Evolutionary conservation across 2,797 vertebrate genomes (phyloP), one percentile per base, ranked within the genome.

Genomic region (Telmatherina bonti): DNA sequence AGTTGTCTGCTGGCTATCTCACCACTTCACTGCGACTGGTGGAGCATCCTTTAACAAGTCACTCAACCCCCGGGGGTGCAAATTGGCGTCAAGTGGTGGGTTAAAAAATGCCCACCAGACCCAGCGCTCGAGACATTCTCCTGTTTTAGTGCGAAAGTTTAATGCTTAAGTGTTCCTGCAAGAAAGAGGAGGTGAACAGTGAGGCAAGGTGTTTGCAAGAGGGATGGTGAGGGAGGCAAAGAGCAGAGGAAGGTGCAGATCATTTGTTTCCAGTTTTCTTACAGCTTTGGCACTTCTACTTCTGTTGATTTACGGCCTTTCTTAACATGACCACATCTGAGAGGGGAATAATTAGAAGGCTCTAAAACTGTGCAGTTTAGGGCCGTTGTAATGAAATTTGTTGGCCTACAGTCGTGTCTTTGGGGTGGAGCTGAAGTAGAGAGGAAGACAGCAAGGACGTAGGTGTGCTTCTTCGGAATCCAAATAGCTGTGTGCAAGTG

Each of bases 241-340:
- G 70, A 78, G 70, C 16, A 79, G 56, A 61, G 82, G 79, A 85
- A 80, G 79, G 76, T 79, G 81, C 76, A 82, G 82, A 94, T 96
- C 85, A 96, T 96, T 97, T 95, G 94, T 96, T 97, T 96, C 93
- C 94, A 94, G 93, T 95, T 96, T 95, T 95, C 95, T 95, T 90
- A 93, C 94, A 95, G 96, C 96, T 96, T 91, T 95, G 94, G 94
- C 90, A 80, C 92, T 93, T 81, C 92, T 91, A 93, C 94, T 92
- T 93, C 89, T 83, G 84, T 71, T 94, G 93, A 95, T 96, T 96
- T 96, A 96, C 91, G 91, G 89, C 92, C 88, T 90, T 92, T 90
- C 73, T 84, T 83, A 88, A 94, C 93, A 95, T 79, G 88, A 95
- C 96, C 95, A 96, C 96, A 97, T 96, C 95, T 95, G 93, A 96